Percentiles rank a stretch among this genome's conserved stretches.
Conservation (phyloP, 1,140 invertebrate species). For the Thrips palmi region DNA sequence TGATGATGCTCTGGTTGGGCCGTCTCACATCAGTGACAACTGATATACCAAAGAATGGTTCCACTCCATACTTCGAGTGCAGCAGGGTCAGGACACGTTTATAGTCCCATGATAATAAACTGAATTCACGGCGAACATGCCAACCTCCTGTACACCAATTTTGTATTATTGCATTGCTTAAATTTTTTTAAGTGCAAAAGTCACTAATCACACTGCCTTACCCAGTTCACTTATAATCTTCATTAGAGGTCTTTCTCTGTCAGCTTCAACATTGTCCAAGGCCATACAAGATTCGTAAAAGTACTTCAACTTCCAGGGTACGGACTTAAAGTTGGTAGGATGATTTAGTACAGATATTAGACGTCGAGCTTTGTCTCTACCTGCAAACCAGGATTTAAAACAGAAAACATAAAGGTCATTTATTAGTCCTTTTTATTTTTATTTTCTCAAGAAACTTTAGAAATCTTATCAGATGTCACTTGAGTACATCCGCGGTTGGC, state of each 20-base stretch:
- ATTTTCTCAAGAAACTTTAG: slow-evolving; percentile 13
- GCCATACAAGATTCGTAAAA: slow-evolving; percentile 25
- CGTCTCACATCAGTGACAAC: slow-evolving; percentile 27
- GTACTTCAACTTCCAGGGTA: slow-evolving; percentile 22
- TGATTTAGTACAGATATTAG: slow-evolving; percentile 19
- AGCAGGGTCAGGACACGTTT: slow-evolving; percentile 22
- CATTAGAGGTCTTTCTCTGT: slow-evolving; percentile 19
- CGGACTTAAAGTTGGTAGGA: slow-evolving; percentile 14
- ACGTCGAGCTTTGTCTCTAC: slow-evolving; percentile 15
- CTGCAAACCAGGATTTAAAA: slow-evolving; percentile 17
- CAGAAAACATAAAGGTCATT: slow-evolving; percentile 5
- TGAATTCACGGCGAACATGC: slow-evolving; percentile 28
- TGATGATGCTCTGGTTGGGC: slow-evolving; percentile 26
- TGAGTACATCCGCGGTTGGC: slow-evolving; percentile 8
- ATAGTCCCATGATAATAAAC: slow-evolving; percentile 25
- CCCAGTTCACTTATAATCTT: slow-evolving; percentile 21
- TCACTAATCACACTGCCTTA: slow-evolving; percentile 11
- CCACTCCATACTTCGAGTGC: slow-evolving; percentile 26
- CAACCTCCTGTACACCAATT: slow-evolving; percentile 27
- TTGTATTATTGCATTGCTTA: not conserved
- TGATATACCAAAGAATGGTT: slow-evolving; percentile 29
- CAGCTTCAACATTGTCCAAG: slow-evolving; percentile 22
- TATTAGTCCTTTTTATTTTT: not conserved
- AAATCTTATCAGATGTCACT: slow-evolving; percentile 6
- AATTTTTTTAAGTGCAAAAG: slow-evolving; percentile 1